phyloP scores from a whole-genome alignment of 2,888 invertebrate species.

The Osmoderma eremita region DNA sequence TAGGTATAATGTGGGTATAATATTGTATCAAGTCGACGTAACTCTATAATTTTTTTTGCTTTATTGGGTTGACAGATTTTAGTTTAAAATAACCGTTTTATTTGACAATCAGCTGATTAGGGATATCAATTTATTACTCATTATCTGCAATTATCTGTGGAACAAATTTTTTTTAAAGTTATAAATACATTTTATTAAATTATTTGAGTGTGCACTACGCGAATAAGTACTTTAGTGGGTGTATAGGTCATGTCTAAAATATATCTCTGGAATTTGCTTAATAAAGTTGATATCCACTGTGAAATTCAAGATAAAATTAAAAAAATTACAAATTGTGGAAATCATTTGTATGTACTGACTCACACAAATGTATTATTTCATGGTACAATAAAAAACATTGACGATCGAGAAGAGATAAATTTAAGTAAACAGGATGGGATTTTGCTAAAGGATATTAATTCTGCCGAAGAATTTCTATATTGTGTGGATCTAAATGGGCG shows the following conservation, averaged over 20 bases:
- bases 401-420: slow-evolving; percentile 61
- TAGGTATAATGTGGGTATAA: no score
- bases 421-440: slow-evolving; percentile 67
- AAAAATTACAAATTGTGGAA: slow-evolving; percentile 63
- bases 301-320: slow-evolving; percentile 57
- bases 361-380: slow-evolving; percentile 62
- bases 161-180: no score
- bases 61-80: background rate
- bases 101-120: slow-evolving; percentile 43
- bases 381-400: slow-evolving; percentile 58
- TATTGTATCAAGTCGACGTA: no score
- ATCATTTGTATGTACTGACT: slow-evolving; percentile 64
- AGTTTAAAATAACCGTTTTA: slow-evolving; percentile 9
- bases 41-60: background rate
- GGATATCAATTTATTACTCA: background rate
- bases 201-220: slow-evolving; percentile 1
- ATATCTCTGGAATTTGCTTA: slow-evolving; percentile 55
- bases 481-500: slow-evolving; percentile 72
- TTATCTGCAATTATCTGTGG: no score
- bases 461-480: slow-evolving; percentile 70
- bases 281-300: slow-evolving; percentile 55
- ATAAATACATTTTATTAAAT: slow-evolving; percentile 10
- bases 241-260: slow-evolving; percentile 40
- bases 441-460: slow-evolving; percentile 72
- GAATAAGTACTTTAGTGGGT: slow-evolving; percentile 3